phyloP scores from a whole-genome alignment of 2,888 invertebrate species.

The Tachina fera region DNA sequence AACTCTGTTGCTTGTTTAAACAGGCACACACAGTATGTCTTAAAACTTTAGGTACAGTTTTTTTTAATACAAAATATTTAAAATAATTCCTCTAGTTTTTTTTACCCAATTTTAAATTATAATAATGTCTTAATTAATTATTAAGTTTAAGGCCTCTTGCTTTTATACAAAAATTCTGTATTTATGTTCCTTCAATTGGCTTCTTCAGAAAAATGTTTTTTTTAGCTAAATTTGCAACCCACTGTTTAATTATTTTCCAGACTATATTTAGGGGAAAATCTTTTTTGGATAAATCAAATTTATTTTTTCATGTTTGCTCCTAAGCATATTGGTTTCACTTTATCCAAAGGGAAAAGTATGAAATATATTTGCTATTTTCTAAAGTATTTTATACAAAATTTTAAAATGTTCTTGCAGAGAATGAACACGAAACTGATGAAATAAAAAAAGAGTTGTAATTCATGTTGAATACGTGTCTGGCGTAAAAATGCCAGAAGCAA shows the following conservation, averaged over 20 bases:
- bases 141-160: too few relatives aligned
- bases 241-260: neutral
- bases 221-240: neutral
- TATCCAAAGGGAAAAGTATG: neutral
- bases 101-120: too few relatives aligned
- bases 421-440: constrained; percentile 8
- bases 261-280: neutral
- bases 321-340: constrained; percentile 13
- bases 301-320: constrained; percentile 6
- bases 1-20: constrained; percentile 16
- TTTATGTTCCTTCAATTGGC: too few relatives aligned
- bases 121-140: too few relatives aligned
- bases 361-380: neutral
- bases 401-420: constrained; percentile 3
- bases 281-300: neutral
- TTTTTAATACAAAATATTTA: neutral
- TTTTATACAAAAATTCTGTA: too few relatives aligned
- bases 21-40: neutral
- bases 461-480: constrained; percentile 39
- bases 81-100: too few relatives aligned
- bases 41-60: neutral
- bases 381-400: constrained; percentile 7
- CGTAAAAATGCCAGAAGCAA: constrained; percentile 32
- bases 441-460: constrained; percentile 19
- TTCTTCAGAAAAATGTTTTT: too few relatives aligned